A percentile compares a stretch with the other conserved stretches of the same genome.
Conservation (phyloP, 2,797 vertebrate species). For the Chanos chanos region DNA sequence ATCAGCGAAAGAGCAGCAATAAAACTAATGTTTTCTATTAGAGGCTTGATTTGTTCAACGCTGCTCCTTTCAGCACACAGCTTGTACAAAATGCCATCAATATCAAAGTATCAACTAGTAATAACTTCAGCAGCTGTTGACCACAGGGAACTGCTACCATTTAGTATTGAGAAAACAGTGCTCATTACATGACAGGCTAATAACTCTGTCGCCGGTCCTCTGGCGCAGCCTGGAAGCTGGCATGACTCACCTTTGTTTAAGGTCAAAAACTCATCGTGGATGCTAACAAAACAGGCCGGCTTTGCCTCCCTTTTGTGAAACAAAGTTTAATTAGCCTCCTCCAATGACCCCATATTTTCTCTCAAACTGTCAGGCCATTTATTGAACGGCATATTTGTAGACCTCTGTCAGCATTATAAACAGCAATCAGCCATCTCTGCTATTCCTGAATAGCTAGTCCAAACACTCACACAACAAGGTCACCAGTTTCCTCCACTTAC, state of each 20-base stretch:
- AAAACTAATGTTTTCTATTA: conserved; percentile 20
- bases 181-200: background rate
- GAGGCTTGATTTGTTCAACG: conserved; percentile 4
- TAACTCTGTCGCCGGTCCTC: background rate
- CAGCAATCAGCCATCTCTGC: background rate
- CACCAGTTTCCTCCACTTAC: background rate
- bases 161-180: background rate
- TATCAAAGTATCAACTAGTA: background rate
- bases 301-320: background rate
- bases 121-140: background rate
- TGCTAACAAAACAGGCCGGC: background rate
- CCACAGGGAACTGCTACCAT: no score
- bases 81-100: conserved; percentile 1
- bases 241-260: background rate
- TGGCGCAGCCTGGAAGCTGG: no score
- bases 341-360: background rate
- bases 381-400: no score
- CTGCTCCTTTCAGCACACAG: background rate
- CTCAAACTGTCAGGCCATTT: background rate
- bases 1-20: background rate
- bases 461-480: no score
- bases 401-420: background rate
- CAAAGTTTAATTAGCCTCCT: background rate
- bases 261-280: background rate
- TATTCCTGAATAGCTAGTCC: background rate